Evolutionary conservation across 2,888 invertebrate species (phyloP), one percentile per base, ranked within the genome.

Genomic region (Anorthoa munda): DNA sequence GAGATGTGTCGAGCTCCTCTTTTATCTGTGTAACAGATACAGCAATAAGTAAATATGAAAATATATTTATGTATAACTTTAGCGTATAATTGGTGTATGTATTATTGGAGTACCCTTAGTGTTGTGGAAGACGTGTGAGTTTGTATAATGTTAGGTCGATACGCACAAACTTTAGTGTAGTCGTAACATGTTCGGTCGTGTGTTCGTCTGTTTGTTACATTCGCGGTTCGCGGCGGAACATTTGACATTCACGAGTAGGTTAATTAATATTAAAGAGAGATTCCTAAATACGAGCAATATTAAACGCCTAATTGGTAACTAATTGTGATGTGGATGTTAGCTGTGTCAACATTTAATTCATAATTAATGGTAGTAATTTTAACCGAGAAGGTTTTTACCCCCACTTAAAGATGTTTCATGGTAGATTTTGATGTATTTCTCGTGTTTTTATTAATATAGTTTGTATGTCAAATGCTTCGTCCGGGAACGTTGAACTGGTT

Each of bases 101-200:
- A 89, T 87, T 87, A 83, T 73, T 83, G 73, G 68, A 76, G 79
- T 84, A 80, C 80, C 81, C 78, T 86, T 90, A 88, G 89, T 90
- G 87, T 89, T 87, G 89, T 89, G 89, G 81, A 70, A 75, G 79
- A 82, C 9, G 87, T 88, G 90, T 89, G 89, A 91, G 88, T 86
- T 73, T 89, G 88, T 93, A 92, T 92, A 81, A 85, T 90, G 83
- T 91, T 95, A 95, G 94, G 90, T 93, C 91, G 95, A 96, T 93
- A 96, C 96, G 96, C 96, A 96, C 96, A 96, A 96, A 95, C 92
- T 90, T 92, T 95, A 95, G 93, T 91, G 93, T 95, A 96, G 95
- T 90, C 66, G 86, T 90, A 90, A 88, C 81, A 86, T 91, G 90
- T 91, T 88, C 79, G 86, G 82, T 86, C 77, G 89, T 86, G 86